phyloP scores from a whole-genome alignment of 2,797 vertebrate genomes.

The Gobionotothen gibberifrons region DNA sequence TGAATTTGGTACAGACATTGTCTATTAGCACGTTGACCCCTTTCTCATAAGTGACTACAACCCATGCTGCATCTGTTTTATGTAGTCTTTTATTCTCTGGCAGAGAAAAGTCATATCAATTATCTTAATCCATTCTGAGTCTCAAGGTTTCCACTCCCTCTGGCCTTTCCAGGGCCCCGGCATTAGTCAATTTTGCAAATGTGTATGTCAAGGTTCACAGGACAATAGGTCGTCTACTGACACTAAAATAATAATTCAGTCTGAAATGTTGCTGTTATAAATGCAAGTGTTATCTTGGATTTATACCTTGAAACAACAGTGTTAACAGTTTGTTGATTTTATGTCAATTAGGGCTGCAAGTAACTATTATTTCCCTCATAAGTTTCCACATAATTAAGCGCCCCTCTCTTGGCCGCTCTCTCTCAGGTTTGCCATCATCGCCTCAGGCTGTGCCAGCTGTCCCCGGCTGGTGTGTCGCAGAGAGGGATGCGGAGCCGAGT shows the following conservation, averaged over 20 bases:
- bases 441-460: constrained; percentile 98
- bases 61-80: neutral
- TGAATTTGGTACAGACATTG: neutral
- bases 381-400: neutral
- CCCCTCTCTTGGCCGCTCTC: neutral
- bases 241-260: neutral
- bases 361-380: too few species aligned
- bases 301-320: neutral
- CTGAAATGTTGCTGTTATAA: neutral
- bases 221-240: neutral
- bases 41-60: neutral
- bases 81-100: neutral
- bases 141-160: neutral
- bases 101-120: neutral
- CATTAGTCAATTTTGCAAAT: neutral
- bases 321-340: neutral
- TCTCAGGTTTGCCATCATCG: constrained; percentile 94
- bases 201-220: neutral
- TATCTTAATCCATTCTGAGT: neutral
- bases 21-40: neutral
- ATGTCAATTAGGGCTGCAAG: too few species aligned
- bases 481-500: constrained; percentile 96
- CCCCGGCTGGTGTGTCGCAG: constrained; percentile 95
- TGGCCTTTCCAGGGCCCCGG: too few species aligned
- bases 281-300: neutral